Conservation (phyloP, 2,113 vertebrate genomes). For the Silurus glanis region DNA sequence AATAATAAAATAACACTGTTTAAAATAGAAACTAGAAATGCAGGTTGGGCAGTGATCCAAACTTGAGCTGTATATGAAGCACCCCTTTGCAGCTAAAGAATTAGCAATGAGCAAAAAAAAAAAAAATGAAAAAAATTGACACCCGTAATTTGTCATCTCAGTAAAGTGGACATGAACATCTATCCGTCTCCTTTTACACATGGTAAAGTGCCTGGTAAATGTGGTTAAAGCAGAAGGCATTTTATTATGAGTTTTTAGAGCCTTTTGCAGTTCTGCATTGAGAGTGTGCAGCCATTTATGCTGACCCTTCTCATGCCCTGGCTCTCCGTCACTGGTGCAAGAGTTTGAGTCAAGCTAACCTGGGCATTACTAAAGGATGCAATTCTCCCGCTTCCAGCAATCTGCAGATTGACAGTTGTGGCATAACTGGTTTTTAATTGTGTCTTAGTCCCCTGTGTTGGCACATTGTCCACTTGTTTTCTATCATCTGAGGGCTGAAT, state of each 20-base stretch:
- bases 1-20: conserved; percentile 51
- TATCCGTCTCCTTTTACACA: conserved; percentile 17
- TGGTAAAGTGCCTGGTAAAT: conserved; percentile 53
- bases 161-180: conserved; percentile 30
- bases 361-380: conserved; percentile 84
- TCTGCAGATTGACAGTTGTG: conserved; percentile 87
- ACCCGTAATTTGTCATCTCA: conserved; percentile 50
- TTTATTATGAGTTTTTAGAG: conserved; percentile 41
- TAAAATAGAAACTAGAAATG: conserved; percentile 32
- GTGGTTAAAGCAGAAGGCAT: conserved; percentile 37
- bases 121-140: conserved; percentile 12
- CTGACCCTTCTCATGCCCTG: conserved; percentile 66
- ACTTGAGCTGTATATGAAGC: conserved; percentile 22
- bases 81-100: conserved; percentile 6
- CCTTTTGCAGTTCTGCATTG: conserved; percentile 62
- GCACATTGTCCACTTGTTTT: conserved; percentile 55
- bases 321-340: conserved; percentile 67
- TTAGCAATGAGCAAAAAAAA: conserved; percentile 19
- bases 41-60: not conserved
- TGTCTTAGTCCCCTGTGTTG: conserved; percentile 36
- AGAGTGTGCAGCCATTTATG: conserved; percentile 66
- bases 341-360: conserved; percentile 82
- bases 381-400: conserved; percentile 80
- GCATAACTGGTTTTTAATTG: conserved; percentile 77
- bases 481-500: conserved; percentile 17